Evolutionary conservation across 2,888 invertebrate genomes (phyloP).

Genomic region (Nesidiocoris tenuis): DNA sequence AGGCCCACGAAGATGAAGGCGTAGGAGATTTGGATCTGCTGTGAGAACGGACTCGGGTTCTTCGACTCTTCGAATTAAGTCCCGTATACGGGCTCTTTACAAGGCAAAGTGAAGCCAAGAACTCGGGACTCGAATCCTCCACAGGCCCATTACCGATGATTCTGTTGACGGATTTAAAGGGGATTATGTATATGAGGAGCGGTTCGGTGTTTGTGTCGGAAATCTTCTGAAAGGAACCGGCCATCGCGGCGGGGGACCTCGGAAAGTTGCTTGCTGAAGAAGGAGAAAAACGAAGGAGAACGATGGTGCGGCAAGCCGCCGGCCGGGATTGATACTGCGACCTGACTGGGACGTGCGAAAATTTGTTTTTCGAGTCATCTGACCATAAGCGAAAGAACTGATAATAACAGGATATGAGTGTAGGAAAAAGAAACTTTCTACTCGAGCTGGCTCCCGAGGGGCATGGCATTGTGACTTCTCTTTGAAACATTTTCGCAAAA

Average conservation of each 20-base stretch:
- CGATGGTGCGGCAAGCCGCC: background rate
- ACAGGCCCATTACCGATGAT: constrained; percentile 31
- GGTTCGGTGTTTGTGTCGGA: constrained; percentile 39
- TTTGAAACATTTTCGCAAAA: no score
- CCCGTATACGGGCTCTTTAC: background rate
- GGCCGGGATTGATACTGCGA: background rate
- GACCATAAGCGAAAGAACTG: no score
- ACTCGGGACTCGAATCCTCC: background rate
- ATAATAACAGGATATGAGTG: no score
- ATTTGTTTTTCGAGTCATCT: background rate
- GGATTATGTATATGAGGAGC: constrained; percentile 42
- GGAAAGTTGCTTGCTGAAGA: background rate
- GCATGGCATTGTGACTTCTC: no score
- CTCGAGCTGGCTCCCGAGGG: no score
- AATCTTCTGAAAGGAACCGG: constrained; percentile 18
- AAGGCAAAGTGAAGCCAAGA: background rate
- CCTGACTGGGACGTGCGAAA: background rate
- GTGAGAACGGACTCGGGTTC: constrained; percentile 26
- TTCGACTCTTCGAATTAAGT: background rate
- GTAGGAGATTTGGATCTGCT: constrained; percentile 30
- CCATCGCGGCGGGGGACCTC: background rate
- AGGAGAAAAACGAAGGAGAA: background rate
- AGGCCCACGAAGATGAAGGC: constrained; percentile 22
- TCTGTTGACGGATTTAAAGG: constrained; percentile 41
- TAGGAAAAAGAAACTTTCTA: no score